Base-by-base conservation (phyloP, 2,113 vertebrate genomes). In the Mormyrus iriodes region DNA sequence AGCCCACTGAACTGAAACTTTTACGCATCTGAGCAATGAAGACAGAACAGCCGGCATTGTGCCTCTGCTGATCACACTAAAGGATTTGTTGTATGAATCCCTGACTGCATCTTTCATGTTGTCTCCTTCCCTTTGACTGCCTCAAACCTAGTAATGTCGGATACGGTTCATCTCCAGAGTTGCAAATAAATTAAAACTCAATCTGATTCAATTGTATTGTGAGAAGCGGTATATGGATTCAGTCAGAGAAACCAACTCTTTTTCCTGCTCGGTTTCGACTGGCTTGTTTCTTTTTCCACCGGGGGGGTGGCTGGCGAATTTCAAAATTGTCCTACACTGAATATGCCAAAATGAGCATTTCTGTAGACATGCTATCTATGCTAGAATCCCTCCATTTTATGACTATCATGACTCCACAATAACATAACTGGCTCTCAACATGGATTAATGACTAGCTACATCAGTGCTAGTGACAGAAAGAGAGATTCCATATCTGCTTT, bases 1-100 rank as follows among this genome's bases (percentile, higher is more conserved):
- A 79, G 73, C 73, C 73, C 73, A 79, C 31, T 42, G 83, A 85
- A 46, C 82, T 85, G 83, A 48, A 85, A 85, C 44, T 85, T n/a
- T 51, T 15, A 85, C 24, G 24, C 44, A 48, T 48, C 19, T n/a
- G 83, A 85, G 48, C 46, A 27, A 46, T 85, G 83, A 51, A 85
- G 83, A 85, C 44, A 85, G 83, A 5, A 49, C 83, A 51, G 83
- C 31, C 44, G 24, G 83, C 19, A 42, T 44, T 42, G 42, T 46
- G 24, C 82, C 24, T n/a, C 15, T 42, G 19, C 42, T 85, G 83
- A 85, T 85, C 46, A 15, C 10, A 85, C 44, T 27, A 51, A 85
- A 48, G 83, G 44, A 49, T 27, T 44, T 85, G 83, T 15, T 49
- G 12, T 51, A 85, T 17, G 46, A 84, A n/a, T 84, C 15, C 39